Conservation (phyloP, 2,888 invertebrate genomes). For the Diaprepes abbreviatus region DNA sequence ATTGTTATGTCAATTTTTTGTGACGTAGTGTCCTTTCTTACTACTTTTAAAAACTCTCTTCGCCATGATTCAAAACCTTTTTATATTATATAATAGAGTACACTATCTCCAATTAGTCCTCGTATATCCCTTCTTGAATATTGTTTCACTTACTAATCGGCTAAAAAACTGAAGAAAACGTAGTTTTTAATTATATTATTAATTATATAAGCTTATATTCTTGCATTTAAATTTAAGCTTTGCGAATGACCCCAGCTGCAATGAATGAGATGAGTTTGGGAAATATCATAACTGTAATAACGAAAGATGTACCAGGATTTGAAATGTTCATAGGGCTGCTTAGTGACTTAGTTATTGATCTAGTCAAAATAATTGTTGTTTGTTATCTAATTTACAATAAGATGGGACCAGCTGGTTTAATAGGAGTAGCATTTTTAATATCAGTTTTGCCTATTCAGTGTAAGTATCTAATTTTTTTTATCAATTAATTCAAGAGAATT, state of each 20-base stretch:
- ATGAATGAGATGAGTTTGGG: slow-evolving; percentile 63
- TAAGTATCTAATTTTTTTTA: slow-evolving; percentile 45
- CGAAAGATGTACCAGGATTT: slow-evolving; percentile 93
- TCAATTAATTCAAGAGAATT: too few species aligned
- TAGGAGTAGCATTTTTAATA: slow-evolving; percentile 71
- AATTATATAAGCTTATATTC: too few species aligned
- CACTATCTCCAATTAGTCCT: too few species aligned
- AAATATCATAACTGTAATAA: slow-evolving; percentile 86
- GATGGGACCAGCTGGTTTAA: slow-evolving; percentile 69
- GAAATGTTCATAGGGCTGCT: slow-evolving; percentile 88
- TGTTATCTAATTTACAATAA: slow-evolving; percentile 81
- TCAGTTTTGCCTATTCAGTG: slow-evolving; percentile 53
- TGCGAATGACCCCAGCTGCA: slow-evolving; percentile 53
- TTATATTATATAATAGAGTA: too few species aligned
- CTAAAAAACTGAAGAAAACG: too few species aligned
- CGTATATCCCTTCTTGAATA: too few species aligned
- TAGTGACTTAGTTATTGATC: slow-evolving; percentile 93
- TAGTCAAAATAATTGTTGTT: slow-evolving; percentile 84
- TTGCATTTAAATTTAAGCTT: slow-evolving; percentile 41
- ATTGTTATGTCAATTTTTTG: too few species aligned
- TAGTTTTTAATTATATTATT: too few species aligned
- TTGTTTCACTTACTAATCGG: too few species aligned
- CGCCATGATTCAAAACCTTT: too few species aligned
- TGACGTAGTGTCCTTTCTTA: too few species aligned
- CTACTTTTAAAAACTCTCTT: too few species aligned